Evolutionary conservation across 2,888 invertebrate genomes (phyloP), one percentile per base, ranked within the genome.

Genomic region (Caenorhabditis macrosperma): DNA sequence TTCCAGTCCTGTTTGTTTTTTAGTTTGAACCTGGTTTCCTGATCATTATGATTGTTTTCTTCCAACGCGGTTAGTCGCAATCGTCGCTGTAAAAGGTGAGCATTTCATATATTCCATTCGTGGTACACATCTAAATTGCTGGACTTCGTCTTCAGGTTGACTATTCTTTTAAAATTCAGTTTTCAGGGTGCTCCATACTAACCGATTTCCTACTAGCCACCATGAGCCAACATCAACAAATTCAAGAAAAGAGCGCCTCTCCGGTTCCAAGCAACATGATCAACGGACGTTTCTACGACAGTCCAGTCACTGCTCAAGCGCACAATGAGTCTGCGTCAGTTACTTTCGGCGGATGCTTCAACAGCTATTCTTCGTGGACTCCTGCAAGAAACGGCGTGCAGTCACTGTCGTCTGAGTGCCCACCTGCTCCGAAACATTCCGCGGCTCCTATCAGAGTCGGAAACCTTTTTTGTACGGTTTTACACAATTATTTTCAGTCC

Each of bases 261-360:
- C 57, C 57, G 35, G 38, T 41, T 3, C 24, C 12, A 17, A 38
- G n/a, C 24, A 57, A 57, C 38, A 24, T 38, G 38, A 57, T 57
- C 57, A 57, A 38, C 38, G 63, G 63, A 1, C 63, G 63, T 30
- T n/a, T 48, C 35, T 48, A 63, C 35, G 63, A 63, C 0, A 63
- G 63, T 15, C 63, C 63, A 10, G 46, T 48, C 3, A 28, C 61
- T 2, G 22, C 63, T 0, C 48, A 64, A 28, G 57, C 48, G 20
- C 72, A 41, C 46, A 68, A 76, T 38, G 68, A 68, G 10, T 63
- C 76, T 24, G 76, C 68, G 6, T 57, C 55, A 9, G 54, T 46
- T 22, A 67, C 61, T 12, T 76, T 35, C 54, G 76, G 76, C 17
- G 76, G 76, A 26, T 61, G 63, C 28, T 76, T 68, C 68, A 68